Conservation (phyloP, 2,113 vertebrate species). For the Ascaphus truei region DNA sequence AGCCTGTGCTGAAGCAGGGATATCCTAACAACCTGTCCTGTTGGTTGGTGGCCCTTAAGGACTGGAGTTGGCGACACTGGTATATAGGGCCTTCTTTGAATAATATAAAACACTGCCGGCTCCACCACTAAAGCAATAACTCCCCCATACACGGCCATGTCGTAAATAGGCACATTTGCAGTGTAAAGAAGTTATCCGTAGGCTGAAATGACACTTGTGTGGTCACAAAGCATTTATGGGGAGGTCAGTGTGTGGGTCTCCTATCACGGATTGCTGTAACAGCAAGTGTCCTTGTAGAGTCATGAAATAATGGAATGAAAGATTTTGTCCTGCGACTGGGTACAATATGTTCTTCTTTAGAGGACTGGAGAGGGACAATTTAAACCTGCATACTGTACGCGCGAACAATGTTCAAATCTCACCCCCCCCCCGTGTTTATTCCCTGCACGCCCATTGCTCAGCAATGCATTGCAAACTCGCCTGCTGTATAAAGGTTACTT, state of each 20-base stretch:
- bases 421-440: too few relatives aligned
- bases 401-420: too few relatives aligned
- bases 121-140: constrained; percentile 5
- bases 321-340: neutral
- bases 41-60: too few relatives aligned
- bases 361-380: neutral
- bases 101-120: neutral
- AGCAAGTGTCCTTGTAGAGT: constrained; percentile 24
- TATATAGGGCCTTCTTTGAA: too few relatives aligned
- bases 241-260: neutral
- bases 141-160: constrained; percentile 2
- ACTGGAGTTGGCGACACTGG: too few relatives aligned
- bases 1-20: too few relatives aligned
- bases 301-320: neutral
- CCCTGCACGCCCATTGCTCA: too few relatives aligned
- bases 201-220: constrained; percentile 23
- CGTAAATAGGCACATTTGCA: constrained; percentile 14
- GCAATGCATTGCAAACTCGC: too few relatives aligned
- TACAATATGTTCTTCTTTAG: neutral
- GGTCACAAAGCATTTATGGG: constrained; percentile 20
- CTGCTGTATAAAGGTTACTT: too few relatives aligned
- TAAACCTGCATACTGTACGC: neutral
- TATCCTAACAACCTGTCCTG: too few relatives aligned
- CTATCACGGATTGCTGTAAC: constrained; percentile 2
- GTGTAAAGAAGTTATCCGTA: neutral